Percentiles rank a stretch among this genome's conserved stretches.
Evolutionary conservation across 1,140 invertebrate genomes (phyloP).

Genomic region (Pachypeltis micranthus): DNA sequence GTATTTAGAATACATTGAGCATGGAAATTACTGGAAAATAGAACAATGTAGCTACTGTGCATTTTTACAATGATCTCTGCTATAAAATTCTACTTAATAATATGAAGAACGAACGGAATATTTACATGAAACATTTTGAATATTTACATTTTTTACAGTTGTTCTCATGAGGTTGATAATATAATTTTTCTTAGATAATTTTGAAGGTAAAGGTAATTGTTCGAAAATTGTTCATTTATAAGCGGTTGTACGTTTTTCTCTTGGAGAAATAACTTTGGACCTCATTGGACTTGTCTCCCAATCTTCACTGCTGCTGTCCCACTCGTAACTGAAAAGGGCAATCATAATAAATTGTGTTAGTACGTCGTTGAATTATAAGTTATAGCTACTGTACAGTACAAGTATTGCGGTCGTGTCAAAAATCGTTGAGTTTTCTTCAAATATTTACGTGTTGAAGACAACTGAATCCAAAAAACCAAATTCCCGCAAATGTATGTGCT

Average conservation of each 20-base stretch:
- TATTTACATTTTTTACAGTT: conserved; percentile 21
- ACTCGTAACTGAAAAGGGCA: conserved; percentile 9
- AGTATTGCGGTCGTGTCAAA: too few species aligned
- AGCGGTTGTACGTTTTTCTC: conserved; percentile 6
- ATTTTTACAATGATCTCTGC: conserved; percentile 12
- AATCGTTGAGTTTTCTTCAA: too few species aligned
- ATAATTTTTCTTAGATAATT: conserved; percentile 1
- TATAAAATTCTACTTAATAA: conserved; percentile 16
- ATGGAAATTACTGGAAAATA: conserved; percentile 19
- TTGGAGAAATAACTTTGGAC: not conserved
- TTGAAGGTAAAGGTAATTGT: conserved; percentile 5
- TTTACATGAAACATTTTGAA: conserved; percentile 15
- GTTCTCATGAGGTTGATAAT: conserved; percentile 2
- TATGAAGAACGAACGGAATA: conserved; percentile 11
- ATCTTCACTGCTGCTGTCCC: conserved; percentile 6
- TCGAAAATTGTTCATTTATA: not conserved
- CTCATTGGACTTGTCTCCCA: not conserved
- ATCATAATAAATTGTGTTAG: conserved; percentile 3
- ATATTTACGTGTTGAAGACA: too few species aligned
- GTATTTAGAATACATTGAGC: conserved; percentile 20
- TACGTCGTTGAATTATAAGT: not conserved
- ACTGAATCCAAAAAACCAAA: too few species aligned
- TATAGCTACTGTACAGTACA: too few species aligned
- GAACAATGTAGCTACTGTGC: conserved; percentile 19
- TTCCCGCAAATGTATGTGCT: too few species aligned